A percentile compares a stretch with the other conserved stretches of the same genome.
Conservation (phyloP, 53 echinoderm and acorn worm genomes). For the Antedon mediterranea region DNA sequence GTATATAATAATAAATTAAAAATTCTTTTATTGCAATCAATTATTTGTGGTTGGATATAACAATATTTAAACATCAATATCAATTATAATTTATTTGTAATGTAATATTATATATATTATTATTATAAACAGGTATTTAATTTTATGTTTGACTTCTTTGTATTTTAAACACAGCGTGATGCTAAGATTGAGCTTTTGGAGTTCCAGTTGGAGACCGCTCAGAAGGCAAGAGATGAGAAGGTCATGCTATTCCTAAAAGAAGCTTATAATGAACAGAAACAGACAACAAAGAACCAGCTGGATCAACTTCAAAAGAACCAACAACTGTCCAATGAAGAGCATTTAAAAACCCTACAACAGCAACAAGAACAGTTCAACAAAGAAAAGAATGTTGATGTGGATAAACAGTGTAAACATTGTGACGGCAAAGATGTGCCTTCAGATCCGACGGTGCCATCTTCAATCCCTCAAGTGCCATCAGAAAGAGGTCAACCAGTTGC, state of each 20-base stretch:
- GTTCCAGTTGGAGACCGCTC: conserved; percentile 35
- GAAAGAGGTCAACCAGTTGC: neutral
- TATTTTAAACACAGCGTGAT: conserved; percentile 50
- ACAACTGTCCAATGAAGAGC: conserved; percentile 4
- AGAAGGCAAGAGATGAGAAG: conserved; percentile 38
- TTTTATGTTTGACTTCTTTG: no score
- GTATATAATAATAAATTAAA: no score
- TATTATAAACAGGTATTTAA: no score
- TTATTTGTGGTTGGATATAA: no score
- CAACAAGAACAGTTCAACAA: neutral
- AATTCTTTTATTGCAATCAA: no score
- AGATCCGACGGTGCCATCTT: neutral
- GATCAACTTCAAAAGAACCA: conserved; percentile 29
- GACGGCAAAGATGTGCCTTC: neutral
- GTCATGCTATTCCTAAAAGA: conserved; percentile 46
- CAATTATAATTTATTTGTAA: no score
- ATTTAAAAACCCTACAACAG: neutral
- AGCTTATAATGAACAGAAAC: conserved; percentile 50
- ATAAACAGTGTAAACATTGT: neutral
- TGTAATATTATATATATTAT: no score
- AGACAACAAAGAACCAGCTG: conserved; percentile 41
- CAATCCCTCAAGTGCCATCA: neutral
- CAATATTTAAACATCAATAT: no score
- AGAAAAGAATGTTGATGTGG: neutral
- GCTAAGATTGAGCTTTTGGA: conserved; percentile 56